These are phyloP conservation scores for Alviniconcha strummeri DNA, from an alignment of 2,888 invertebrate genomes.

Conservation along the genomic window DNA sequence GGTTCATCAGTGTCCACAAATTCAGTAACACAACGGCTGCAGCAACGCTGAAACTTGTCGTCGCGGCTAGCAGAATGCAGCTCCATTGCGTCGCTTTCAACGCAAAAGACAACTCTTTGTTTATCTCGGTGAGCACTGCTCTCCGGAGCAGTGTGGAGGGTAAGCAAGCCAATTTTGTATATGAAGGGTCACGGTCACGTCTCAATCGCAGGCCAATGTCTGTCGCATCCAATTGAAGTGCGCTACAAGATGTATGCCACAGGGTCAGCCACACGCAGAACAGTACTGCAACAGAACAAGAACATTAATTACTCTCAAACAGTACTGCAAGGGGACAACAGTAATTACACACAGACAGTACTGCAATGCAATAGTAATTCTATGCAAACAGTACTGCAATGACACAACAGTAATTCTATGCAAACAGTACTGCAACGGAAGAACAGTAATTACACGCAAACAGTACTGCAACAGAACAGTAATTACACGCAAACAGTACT, in stretches of 20 bases:
- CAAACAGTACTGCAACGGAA: too few species aligned
- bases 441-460: too few species aligned
- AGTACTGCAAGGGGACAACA: too few species aligned
- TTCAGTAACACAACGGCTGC: neutral
- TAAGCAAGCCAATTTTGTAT: conserved; percentile 24
- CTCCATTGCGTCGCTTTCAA: neutral
- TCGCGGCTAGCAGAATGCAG: neutral
- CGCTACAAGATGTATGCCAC: conserved; percentile 20
- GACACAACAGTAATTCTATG: too few species aligned
- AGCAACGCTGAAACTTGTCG: neutral
- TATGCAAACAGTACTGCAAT: too few species aligned
- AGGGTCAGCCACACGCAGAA: conserved; percentile 22
- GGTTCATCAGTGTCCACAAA: conserved; percentile 2
- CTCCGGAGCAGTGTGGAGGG: conserved; percentile 12
- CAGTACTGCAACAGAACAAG: conserved; percentile 18
- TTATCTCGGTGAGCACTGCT: neutral
- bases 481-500: too few species aligned
- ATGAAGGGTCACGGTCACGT: conserved; percentile 10
- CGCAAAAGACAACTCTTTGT: neutral
- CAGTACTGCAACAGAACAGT: too few species aligned
- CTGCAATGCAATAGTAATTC: too few species aligned
- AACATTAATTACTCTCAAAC: too few species aligned
- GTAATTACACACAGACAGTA: too few species aligned
- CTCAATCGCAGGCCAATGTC: conserved; percentile 15
- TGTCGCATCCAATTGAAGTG: conserved; percentile 6